A percentile compares a stretch with the other conserved stretches of the same genome.
Conservation (phyloP, 2,888 invertebrate species). For the Anaspis maculata region DNA sequence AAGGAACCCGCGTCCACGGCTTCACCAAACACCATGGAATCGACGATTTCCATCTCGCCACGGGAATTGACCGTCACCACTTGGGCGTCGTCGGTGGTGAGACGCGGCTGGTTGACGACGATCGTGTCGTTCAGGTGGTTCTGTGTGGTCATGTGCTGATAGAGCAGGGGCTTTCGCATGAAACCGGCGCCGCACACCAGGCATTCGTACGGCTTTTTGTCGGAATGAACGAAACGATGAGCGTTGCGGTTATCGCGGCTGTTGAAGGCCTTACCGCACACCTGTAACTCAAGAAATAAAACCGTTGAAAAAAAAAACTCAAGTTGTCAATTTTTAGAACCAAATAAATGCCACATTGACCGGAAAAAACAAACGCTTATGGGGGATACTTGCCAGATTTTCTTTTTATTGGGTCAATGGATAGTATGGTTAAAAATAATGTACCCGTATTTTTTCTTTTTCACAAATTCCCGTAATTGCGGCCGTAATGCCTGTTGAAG, state of each 20-base stretch:
- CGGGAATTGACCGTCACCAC: conserved; percentile 39
- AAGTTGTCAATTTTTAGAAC: no score
- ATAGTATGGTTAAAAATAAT: no score
- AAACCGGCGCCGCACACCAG: conserved; percentile 72
- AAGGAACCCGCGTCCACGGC: conserved; percentile 9
- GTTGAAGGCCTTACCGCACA: conserved; percentile 78
- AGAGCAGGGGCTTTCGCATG: conserved; percentile 72
- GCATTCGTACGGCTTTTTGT: conserved; percentile 82
- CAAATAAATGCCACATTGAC: no score
- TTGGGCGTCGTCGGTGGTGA: conserved; percentile 51
- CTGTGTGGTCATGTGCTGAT: conserved; percentile 66
- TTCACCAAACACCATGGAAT: conserved; percentile 17
- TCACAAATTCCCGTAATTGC: no score
- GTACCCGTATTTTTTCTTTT: no score
- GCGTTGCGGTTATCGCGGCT: conserved; percentile 79
- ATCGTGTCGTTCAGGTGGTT: conserved; percentile 74
- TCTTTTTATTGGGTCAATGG: no score
- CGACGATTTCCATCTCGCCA: conserved; percentile 38
- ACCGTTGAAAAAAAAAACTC: no score
- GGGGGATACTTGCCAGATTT: no score
- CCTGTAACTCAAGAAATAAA: no score
- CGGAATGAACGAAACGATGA: conserved; percentile 76
- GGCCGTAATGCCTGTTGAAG: no score
- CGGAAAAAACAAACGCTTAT: no score
- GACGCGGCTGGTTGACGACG: conserved; percentile 71